A percentile compares a stretch with the other conserved stretches of the same genome.
These are phyloP conservation scores for Nomada lathburiana DNA, from an alignment of 2,888 invertebrate species.

Conservation along the genomic window DNA sequence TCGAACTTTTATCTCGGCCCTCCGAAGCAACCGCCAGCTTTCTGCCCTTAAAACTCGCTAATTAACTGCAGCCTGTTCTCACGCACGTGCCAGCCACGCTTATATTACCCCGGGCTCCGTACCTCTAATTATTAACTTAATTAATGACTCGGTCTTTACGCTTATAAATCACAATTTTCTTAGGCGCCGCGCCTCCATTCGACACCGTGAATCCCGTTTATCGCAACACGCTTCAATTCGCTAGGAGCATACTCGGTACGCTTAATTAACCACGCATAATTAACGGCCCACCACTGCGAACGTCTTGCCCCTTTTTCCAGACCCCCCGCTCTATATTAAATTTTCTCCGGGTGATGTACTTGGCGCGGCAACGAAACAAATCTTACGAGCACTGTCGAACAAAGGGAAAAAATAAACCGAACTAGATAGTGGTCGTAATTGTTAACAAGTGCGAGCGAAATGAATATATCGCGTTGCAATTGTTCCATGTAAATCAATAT, in stretches of 20 bases:
- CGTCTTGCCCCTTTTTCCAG: not conserved
- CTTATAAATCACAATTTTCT: constrained; percentile 38
- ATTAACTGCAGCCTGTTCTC: constrained; percentile 42
- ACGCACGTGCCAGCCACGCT: constrained; percentile 28
- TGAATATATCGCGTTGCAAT: too few relatives aligned
- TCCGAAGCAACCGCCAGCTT: not conserved
- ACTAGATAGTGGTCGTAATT: too few relatives aligned
- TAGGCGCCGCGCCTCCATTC: constrained; percentile 21
- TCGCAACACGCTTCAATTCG: constrained; percentile 22
- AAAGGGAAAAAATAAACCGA: too few relatives aligned
- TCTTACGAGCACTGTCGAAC: too few relatives aligned
- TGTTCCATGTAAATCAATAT: too few relatives aligned
- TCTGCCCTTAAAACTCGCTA: constrained; percentile 12
- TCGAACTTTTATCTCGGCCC: not conserved
- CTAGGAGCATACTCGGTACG: not conserved
- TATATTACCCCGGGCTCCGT: constrained; percentile 14
- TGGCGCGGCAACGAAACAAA: not conserved
- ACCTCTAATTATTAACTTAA: constrained; percentile 44
- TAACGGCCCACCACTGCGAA: constrained; percentile 32
- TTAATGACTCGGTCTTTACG: constrained; percentile 51
- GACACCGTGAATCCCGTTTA: constrained; percentile 26
- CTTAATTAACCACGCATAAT: constrained; percentile 51
- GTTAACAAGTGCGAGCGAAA: too few relatives aligned
- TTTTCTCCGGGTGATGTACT: constrained; percentile 11
- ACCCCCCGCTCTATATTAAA: not conserved